These are phyloP conservation scores for Talpa occidentalis DNA, from an alignment of 2,113 vertebrate species.

Conservation along the genomic window DNA sequence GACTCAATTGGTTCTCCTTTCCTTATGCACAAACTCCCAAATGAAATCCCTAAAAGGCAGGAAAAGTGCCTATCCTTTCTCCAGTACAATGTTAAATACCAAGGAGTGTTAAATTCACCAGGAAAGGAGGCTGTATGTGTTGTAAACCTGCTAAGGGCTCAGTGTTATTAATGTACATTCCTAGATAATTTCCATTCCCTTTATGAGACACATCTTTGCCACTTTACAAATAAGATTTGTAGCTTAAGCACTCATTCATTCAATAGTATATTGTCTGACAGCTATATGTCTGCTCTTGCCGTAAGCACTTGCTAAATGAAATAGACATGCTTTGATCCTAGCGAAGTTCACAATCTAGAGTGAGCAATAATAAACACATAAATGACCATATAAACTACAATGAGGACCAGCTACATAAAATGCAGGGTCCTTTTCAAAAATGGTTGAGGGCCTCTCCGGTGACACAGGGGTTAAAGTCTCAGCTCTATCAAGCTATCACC, in stretches of 20 bases:
- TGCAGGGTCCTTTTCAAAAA: background rate
- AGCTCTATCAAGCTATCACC: too few relatives aligned
- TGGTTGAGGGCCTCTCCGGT: too few relatives aligned
- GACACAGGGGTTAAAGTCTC: too few relatives aligned
- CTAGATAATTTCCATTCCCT: background rate
- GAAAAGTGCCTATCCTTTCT: background rate
- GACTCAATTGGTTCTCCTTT: background rate
- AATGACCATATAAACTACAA: background rate
- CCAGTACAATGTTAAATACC: background rate
- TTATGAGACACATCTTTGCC: background rate
- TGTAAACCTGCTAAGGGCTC: background rate
- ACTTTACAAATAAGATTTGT: background rate
- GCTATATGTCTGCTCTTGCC: background rate
- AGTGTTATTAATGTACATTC: background rate
- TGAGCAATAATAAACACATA: background rate
- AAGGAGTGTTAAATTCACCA: background rate
- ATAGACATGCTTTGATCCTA: background rate
- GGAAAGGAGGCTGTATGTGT: background rate
- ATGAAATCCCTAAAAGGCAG: background rate
- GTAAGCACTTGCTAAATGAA: slow-evolving; percentile 5
- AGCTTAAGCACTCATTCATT: background rate
- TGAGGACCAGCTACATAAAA: background rate
- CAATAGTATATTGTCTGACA: background rate
- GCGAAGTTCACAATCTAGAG: background rate
- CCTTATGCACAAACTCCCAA: background rate